Evolutionary conservation across 1,140 invertebrate species (phyloP).

Genomic region (Pissodes strobi): DNA sequence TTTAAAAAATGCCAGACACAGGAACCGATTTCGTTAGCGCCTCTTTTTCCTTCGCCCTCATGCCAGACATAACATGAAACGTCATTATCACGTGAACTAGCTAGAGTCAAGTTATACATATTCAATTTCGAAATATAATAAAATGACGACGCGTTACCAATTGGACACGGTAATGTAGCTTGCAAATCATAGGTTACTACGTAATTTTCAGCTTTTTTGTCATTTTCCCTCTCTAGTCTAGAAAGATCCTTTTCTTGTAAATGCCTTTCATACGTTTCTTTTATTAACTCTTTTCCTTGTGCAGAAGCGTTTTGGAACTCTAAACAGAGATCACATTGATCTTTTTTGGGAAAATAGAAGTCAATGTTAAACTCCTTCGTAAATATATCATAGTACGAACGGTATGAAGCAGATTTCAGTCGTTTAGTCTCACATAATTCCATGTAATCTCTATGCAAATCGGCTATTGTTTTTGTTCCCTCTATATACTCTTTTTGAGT

Average conservation of each 20-base stretch:
- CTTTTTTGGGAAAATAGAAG: slow-evolving; percentile 5
- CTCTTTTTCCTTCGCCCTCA: too few relatives aligned
- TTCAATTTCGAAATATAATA: too few relatives aligned
- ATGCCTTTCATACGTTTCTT: background rate
- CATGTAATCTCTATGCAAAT: background rate
- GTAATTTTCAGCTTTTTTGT: too few relatives aligned
- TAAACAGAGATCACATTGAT: slow-evolving; percentile 4
- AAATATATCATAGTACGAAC: background rate
- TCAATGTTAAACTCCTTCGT: background rate
- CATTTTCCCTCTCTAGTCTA: background rate
- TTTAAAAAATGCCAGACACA: too few relatives aligned
- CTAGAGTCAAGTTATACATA: too few relatives aligned
- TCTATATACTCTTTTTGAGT: slow-evolving; percentile 10
- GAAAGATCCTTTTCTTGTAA: background rate
- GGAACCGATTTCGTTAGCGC: too few relatives aligned
- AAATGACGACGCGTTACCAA: too few relatives aligned
- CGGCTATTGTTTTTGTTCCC: slow-evolving; percentile 2
- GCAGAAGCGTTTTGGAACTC: background rate
- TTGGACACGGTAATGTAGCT: too few relatives aligned
- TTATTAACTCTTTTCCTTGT: background rate
- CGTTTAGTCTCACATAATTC: background rate
- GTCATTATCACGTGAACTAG: too few relatives aligned
- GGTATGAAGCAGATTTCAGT: background rate
- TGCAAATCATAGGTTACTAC: too few relatives aligned
- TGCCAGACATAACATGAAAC: too few relatives aligned